phyloP scores from a whole-genome alignment of 2,113 vertebrate genomes.

The Peromyscus californicus region DNA sequence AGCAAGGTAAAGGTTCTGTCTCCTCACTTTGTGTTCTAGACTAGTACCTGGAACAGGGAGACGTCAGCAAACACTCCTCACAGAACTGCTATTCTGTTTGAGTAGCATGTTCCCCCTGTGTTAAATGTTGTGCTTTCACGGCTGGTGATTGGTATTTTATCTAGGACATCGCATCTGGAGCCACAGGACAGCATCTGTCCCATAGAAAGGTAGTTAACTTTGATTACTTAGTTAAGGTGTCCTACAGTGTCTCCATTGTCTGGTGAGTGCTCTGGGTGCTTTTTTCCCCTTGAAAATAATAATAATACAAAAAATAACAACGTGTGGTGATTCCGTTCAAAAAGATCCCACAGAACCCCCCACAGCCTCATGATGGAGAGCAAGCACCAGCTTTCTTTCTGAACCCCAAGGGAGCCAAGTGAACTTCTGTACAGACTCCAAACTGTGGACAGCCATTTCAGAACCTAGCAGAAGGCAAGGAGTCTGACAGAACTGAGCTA shows the following conservation, averaged over 20 bases:
- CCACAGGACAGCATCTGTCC: background rate
- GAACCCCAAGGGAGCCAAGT: background rate
- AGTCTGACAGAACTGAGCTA: background rate
- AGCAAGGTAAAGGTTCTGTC: background rate
- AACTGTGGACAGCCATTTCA: background rate
- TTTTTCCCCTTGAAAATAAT: background rate
- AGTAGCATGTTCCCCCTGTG: background rate
- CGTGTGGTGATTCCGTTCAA: background rate
- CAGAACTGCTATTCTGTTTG: background rate
- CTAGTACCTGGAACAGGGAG: background rate
- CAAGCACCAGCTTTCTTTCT: background rate
- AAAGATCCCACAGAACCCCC: background rate
- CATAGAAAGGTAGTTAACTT: background rate
- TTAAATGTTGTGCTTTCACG: background rate
- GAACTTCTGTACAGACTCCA: background rate
- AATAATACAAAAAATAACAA: background rate
- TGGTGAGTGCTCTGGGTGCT: background rate
- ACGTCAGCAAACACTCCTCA: background rate
- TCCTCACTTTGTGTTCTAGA: background rate
- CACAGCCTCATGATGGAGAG: constrained; percentile 12
- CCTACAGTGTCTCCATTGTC: background rate
- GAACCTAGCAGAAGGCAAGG: background rate
- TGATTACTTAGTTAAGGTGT: background rate
- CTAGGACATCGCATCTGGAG: background rate
- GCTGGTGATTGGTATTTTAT: background rate